Base-by-base conservation (phyloP, 1,140 invertebrate species). In the Drosophila ananassae region DNA sequence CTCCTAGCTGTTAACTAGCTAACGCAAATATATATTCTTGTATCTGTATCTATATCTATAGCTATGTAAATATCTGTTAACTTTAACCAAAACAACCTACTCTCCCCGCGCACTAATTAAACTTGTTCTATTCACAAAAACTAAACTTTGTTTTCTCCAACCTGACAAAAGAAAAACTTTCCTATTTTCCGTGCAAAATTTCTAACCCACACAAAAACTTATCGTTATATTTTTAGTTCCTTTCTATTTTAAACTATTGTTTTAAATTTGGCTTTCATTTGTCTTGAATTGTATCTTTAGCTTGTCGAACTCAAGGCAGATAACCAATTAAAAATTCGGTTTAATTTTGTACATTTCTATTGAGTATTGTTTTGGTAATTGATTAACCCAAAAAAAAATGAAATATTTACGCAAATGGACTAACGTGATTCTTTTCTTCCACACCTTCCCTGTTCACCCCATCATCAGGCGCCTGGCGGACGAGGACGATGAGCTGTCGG, bases 401-500 rank as follows among this genome's bases (percentile, higher is more conserved):
- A 3, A 13, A 12, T 41, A 28, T 10, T 9, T 37, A 46, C 50
- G 54, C 48, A 72, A 67, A 5, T 17, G 9, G 51, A 89, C 79
- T 89, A 87, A 87, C 39, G 30, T 30, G 41, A 21, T 22, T 7
- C 6, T 53, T 77, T 21, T 80, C 37, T 64, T 67, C 68, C 77
- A 59, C 47, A 44, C 6, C 47, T 13, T 52, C 21, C 9, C n/a
- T 24, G 21, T 1, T 4, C 24, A 25, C 24, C 46, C 46, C 5
- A 3, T 10, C 39, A 37, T 59, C 92, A 96, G 95, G 92, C 93
- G 95, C 73, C 90, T 96, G 85, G 95, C 95, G 25, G 97, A 98
- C 74, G 97, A 98, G 92, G 98, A 98, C 90, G 98, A 98, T 92
- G 97, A 98, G 91, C 93, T 98, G 60, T 98, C 97, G 28, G 97